Percentiles rank a stretch among this genome's conserved stretches.
These are phyloP conservation scores for Pelodytes ibericus DNA, from an alignment of 2,797 vertebrate genomes.

Conservation along the genomic window DNA sequence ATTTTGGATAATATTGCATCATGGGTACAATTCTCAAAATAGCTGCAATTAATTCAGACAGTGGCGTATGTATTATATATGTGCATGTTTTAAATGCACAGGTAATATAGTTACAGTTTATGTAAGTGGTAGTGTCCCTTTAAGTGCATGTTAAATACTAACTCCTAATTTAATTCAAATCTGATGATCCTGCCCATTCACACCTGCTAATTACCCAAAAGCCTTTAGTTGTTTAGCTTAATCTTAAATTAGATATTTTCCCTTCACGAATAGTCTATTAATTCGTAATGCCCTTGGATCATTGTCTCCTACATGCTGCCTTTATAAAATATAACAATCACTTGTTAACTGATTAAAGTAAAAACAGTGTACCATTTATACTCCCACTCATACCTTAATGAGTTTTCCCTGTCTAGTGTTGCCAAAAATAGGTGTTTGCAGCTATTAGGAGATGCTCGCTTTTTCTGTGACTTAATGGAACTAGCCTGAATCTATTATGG, in stretches of 20 bases:
- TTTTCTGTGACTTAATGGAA: constrained; percentile 64
- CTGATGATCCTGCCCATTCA: constrained; percentile 38
- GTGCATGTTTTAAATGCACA: no score
- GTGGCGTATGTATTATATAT: no score
- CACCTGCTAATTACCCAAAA: constrained; percentile 59
- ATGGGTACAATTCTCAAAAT: no score
- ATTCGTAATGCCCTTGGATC: constrained; percentile 60
- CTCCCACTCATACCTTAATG: constrained; percentile 58
- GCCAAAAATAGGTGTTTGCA: constrained; percentile 59
- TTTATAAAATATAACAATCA: constrained; percentile 56
- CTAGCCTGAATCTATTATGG: constrained; percentile 63
- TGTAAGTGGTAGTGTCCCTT: no score
- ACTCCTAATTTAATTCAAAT: neutral
- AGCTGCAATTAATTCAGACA: no score
- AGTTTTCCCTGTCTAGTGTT: constrained; percentile 56
- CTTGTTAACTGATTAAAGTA: constrained; percentile 52
- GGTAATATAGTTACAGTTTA: no score
- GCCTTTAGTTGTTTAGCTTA: constrained; percentile 32
- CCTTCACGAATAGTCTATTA: constrained; percentile 54
- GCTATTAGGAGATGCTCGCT: constrained; percentile 54
- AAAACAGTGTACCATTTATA: constrained; percentile 53
- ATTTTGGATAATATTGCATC: no score
- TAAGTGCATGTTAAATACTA: no score
- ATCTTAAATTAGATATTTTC: constrained; percentile 48
- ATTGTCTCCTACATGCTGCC: constrained; percentile 50